Base-by-base conservation (phyloP, 2,113 vertebrate genomes). In the Beaufortia kweichowensis region DNA sequence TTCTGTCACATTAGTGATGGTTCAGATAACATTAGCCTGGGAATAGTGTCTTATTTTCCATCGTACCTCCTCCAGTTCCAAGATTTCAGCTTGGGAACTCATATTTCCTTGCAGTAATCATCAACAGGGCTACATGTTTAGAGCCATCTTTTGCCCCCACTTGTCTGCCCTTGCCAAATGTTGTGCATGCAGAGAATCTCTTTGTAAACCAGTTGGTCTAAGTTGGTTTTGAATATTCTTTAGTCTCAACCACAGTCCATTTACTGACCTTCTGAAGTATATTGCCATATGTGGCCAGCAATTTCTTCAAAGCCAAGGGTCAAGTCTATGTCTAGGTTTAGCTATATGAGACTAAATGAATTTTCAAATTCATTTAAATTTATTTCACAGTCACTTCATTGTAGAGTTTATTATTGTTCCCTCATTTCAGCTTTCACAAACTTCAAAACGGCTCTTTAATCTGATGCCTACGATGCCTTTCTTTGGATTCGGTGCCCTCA, bases 1-100 rank as follows among this genome's bases (percentile, higher is more conserved):
- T 64, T 75, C 84, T 85, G 80, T 79, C 85, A 85, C 76, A 79
- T 76, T 28, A 62, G 83, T 85, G 83, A 65, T 76, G 87, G 81
- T 78, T 83, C 80, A 84, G 85, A 85, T 76, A 81, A 78, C 79
- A 76, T 61, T 76, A 63, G 75, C 48, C 64, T 75, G 83, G 81
- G 82, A 71, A 74, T 0, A 15, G 50, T 17, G 41, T 68, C 55
- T 31, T 21, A n/a, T 84, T 56, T 26, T 68, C 64, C 24, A 46
- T n/a, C 7, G 68, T 65, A 15, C 83, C 83, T 77, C 73, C 79
- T 39, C 74, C 50, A 12, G 28, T 83, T 79, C 46, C 31, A 41
- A 77, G 48, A 81, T 28, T 57, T 77, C 10, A 26, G 9, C 46
- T 33, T 53, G 66, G 53, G 26, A 31, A 21, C 46, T 68, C 65